Evolutionary conservation across 1,140 invertebrate genomes (phyloP), one percentile per base, ranked within the genome.

Genomic region (Ditylenchus dipsaci): DNA sequence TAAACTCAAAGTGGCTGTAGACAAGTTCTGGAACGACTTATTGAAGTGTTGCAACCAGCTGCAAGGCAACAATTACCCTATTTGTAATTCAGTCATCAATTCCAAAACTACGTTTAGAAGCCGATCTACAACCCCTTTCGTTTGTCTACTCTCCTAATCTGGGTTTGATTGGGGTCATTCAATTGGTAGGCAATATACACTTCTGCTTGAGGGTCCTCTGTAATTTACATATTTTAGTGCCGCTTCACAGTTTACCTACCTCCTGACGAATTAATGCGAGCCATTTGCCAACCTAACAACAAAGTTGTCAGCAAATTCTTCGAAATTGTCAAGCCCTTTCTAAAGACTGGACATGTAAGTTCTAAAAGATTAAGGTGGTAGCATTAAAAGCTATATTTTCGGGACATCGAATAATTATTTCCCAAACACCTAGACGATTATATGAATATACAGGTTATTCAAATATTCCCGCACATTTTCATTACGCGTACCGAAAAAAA

Each of bases 201-300:
- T 3, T 21, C n/a, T 53, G 15, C n/a, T 53, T 53, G 23, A 3
- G n/a, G 15, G 43, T 45, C 49, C 49, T 30, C 19, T 38, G 3
- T 5, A 38, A 3, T 38, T 38, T 38, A 5, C 11, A 11, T 5
- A 38, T 56, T 78, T 70, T 9, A 75, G 73, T 77, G 67, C 27
- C 75, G 73, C 23, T 75, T 75, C 49, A 75, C 73, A 30, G 42
- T 60, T 27, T 75, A 78, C 58, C 29, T 77, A 17, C 59, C 42
- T 1, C 76, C 73, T 30, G 73, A 75, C 53, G 53, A 72, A 13
- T 47, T 66, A 49, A 64, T 75, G 59, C 69, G 33, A 21, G 30
- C 27, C 15, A 56, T 75, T 62, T 61, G 47, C 45, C 23, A n/a
- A 27, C 53, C 72, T 13, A 27, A 30, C 30, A 53, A 62, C 33